Evolutionary conservation across 2,113 vertebrate species (phyloP), one percentile per base, ranked within the genome.

Genomic region (Gallinago paraguaiae): DNA sequence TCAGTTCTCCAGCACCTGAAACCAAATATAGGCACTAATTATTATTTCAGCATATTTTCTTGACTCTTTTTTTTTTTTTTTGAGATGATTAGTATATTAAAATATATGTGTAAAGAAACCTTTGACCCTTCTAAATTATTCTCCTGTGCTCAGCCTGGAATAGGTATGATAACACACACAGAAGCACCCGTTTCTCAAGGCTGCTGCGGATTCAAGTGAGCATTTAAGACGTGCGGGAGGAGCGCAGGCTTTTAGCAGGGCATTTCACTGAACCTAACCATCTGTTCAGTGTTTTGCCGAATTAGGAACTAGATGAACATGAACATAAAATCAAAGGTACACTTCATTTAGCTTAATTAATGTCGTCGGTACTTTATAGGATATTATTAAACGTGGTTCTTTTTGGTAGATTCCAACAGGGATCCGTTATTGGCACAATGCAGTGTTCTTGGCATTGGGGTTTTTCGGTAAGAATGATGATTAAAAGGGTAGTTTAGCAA

Each of bases 331-430:
- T 64, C 92, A 51, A 71, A 61, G 82, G 11, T 48, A 20, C 43
- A 7, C 76, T 90, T 88, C 43, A 53, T 94, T 81, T 68, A 53
- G 90, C 83, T 90, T 88, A 54, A 91, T 95, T 79, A 94, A 86
- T 17, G 24, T 27, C 72, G 80, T 10, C 43, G 28, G 61, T n/a
- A 27, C 56, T 95, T 84, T 7, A 22, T 16, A 24, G 77, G 65
- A 11, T 53, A 13, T 88, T 67, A 71, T 67, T 57, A 83, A 83
- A 71, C 39, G 11, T 79, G 70, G 65, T 24, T 80, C 23, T 74
- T 94, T 54, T 51, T 22, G 72, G 82, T 37, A 61, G 46, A 41
- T 74, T 43, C 9, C 59, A 68, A 5, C 10, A 3, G 11, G 37
- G 41, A 37, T 7, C 11, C 9, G 7, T 60, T 35, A 25, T 8